Percentiles rank a stretch among this genome's conserved stretches.
Conservation (phyloP, 2,888 invertebrate species). For the Limnephilus auricula region DNA sequence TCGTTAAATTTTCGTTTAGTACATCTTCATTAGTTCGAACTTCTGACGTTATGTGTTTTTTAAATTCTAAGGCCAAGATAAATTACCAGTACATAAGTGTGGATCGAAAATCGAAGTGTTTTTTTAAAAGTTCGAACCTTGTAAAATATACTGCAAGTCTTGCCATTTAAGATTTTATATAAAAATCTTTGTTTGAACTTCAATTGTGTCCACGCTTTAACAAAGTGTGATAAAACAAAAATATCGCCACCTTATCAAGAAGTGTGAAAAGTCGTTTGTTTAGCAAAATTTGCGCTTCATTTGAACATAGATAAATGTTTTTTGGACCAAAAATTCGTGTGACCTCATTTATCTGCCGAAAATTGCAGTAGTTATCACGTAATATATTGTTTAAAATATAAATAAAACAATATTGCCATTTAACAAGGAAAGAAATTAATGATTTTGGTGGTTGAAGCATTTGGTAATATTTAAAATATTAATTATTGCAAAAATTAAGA, state of each 20-base stretch:
- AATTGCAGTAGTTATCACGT: background rate
- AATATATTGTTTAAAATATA: background rate
- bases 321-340: background rate
- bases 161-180: background rate
- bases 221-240: background rate
- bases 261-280: conserved; percentile 20
- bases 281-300: background rate
- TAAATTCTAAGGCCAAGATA: background rate
- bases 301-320: background rate
- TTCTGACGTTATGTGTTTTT: background rate
- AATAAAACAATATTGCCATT: background rate
- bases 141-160: background rate
- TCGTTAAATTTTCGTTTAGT: background rate
- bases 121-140: background rate
- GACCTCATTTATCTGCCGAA: conserved; percentile 21
- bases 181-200: background rate
- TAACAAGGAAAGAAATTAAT: background rate
- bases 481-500: background rate
- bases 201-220: background rate
- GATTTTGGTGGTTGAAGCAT: background rate
- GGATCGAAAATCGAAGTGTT: background rate
- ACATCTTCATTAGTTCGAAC: background rate
- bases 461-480: background rate
- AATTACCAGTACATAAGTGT: background rate
- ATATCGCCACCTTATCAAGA: conserved; percentile 10